A percentile compares a stretch with the other conserved stretches of the same genome.
Conservation (phyloP, 2,797 vertebrate genomes). For the Podarcis siculus region DNA sequence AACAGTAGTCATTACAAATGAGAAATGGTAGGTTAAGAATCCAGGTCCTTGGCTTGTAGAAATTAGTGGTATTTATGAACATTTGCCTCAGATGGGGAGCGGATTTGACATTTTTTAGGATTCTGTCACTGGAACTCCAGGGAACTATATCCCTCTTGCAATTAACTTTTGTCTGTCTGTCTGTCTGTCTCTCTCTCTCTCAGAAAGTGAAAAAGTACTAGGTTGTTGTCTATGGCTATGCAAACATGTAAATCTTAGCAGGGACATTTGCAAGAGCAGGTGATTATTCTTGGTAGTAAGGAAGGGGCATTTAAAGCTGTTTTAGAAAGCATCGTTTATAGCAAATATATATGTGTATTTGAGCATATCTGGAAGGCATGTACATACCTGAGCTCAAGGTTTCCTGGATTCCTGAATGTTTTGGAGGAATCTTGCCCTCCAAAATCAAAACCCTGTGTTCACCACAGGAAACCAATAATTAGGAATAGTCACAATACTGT, state of each 20-base stretch:
- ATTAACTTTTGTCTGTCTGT: background rate
- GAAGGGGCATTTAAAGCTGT: background rate
- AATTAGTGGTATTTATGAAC: constrained; percentile 45
- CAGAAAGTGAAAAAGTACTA: background rate
- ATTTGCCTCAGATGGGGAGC: constrained; percentile 14
- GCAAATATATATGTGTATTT: background rate
- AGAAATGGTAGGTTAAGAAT: constrained; percentile 58
- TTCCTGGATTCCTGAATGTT: background rate
- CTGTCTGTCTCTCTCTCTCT: too few species aligned
- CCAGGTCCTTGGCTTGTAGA: constrained; percentile 48
- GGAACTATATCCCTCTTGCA: background rate
- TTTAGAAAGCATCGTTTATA: background rate
- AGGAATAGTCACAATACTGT: background rate
- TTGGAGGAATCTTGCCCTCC: background rate
- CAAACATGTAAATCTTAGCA: constrained; percentile 28
- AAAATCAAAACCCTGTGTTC: background rate
- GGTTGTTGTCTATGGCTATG: constrained; percentile 23
- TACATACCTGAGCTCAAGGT: background rate
- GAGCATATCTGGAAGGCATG: background rate
- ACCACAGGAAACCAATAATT: background rate
- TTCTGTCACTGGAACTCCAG: constrained; percentile 24
- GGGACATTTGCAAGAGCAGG: constrained; percentile 38
- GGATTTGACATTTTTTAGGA: background rate
- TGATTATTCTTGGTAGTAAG: background rate
- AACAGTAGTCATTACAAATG: background rate